phyloP scores from a whole-genome alignment of 1,140 invertebrate species.

The Ectropis grisescens region DNA sequence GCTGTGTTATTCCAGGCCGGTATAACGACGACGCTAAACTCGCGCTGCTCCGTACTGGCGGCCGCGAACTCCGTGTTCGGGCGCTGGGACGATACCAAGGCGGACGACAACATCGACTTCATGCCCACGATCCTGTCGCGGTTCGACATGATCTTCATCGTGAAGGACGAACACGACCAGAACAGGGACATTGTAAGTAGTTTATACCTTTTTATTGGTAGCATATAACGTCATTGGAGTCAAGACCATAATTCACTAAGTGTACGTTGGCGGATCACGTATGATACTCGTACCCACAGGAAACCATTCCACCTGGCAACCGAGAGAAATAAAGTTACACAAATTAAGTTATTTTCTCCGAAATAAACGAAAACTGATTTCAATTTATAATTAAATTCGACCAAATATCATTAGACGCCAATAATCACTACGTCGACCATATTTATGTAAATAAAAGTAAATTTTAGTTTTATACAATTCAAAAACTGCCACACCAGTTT shows the following conservation, averaged over 20 bases:
- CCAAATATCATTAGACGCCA: too few relatives aligned
- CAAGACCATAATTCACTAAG: too few relatives aligned
- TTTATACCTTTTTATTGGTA: too few relatives aligned
- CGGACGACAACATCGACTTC: conserved; percentile 99
- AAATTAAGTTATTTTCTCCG: too few relatives aligned
- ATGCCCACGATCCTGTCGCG: conserved; percentile 99
- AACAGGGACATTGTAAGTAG: conserved; percentile 85
- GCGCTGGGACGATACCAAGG: conserved; percentile 98
- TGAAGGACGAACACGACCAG: conserved; percentile 97
- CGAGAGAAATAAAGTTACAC: neutral
- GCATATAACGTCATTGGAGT: too few relatives aligned
- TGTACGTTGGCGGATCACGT: too few relatives aligned
- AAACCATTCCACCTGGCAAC: neutral
- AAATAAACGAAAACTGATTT: too few relatives aligned
- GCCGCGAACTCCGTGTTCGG: conserved; percentile 99
- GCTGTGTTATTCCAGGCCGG: conserved; percentile 80
- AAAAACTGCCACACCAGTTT: too few relatives aligned
- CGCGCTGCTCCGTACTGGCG: conserved; percentile 97
- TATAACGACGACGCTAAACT: conserved; percentile 98
- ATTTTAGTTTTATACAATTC: too few relatives aligned
- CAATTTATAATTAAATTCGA: too few relatives aligned
- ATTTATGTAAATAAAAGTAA: too few relatives aligned
- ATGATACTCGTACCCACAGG: neutral
- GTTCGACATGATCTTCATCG: conserved; percentile 99
- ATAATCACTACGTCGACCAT: too few relatives aligned